Base-by-base conservation (phyloP, 2,888 invertebrate genomes). In the Panzeria rudis region DNA sequence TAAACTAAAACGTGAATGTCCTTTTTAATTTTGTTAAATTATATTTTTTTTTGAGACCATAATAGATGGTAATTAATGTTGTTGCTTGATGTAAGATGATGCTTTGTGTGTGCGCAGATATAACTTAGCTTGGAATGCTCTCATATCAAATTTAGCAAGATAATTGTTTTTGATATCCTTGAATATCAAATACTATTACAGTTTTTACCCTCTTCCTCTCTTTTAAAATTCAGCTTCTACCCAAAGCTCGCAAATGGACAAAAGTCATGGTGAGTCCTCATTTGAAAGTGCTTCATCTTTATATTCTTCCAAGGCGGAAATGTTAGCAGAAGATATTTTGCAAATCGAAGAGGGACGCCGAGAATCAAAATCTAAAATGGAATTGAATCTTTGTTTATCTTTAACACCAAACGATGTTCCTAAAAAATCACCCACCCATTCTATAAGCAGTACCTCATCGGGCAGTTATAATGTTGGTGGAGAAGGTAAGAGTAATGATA, bases 261-360 rank as follows among this genome's bases (percentile, higher is more conserved):
- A 91, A 73, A 94, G 94, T 3, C 95, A 95, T 89, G 96, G 96
- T 84, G 97, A 97, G 32, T 97, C 96, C 87, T 97, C 97, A n/a
- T 97, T 97, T 92, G 97, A 97, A 92, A 97, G 97, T 91, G 96
- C 96, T 86, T 96, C 96, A 79, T 96, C 96, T 54, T 93, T 96
- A 82, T 96, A 96, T 92, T 96, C 96, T 87, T 95, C 96, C 47
- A 94, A 96, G 86, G 95, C 95, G 86, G 96, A 96, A 90, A 94
- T 95, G 86, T 86, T 91, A 4, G 93, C 93, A 54, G 95, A 95
- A 90, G 95, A 95, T 89, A 93, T 94, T 91, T 93, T 95, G 62
- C 94, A 94, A 56, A 86, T 87, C 7, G 90, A 90, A 23, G 91
- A 90, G 54, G 78, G 86, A 0, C 41, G 61, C 2, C 66, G 69